phyloP scores from a whole-genome alignment of 2,888 invertebrate genomes.

The Beris morrisii region DNA sequence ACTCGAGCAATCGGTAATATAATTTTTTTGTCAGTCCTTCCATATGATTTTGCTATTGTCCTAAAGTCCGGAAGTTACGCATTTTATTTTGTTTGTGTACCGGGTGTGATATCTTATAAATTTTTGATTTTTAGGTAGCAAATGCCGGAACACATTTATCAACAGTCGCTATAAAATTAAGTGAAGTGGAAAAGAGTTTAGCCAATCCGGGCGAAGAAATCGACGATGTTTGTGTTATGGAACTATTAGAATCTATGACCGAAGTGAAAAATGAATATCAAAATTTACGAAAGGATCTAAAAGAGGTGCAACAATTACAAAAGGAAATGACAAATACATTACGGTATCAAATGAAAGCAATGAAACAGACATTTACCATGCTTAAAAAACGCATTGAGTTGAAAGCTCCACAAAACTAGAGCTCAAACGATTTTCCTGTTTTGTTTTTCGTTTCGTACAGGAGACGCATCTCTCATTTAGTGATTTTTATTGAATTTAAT shows the following conservation, averaged over 20 bases:
- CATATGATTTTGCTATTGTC: background rate
- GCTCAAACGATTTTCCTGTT: constrained; percentile 9
- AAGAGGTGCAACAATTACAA: constrained; percentile 78
- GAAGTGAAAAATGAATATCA: constrained; percentile 80
- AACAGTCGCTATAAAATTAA: constrained; percentile 73
- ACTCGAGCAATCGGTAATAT: constrained; percentile 31
- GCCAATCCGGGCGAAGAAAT: constrained; percentile 46
- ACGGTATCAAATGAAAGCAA: constrained; percentile 64
- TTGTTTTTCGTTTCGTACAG: background rate
- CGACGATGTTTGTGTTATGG: constrained; percentile 69
- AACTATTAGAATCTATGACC: constrained; percentile 74
- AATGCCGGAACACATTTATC: constrained; percentile 73
- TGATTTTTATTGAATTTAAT: no score
- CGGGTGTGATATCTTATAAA: constrained; percentile 16
- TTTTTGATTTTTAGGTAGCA: constrained; percentile 62
- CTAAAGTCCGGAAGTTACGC: background rate
- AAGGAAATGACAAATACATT: constrained; percentile 76
- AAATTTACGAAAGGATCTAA: constrained; percentile 74
- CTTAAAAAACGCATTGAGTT: constrained; percentile 69
- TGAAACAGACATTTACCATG: constrained; percentile 74
- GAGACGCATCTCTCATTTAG: no score
- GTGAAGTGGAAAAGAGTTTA: constrained; percentile 65
- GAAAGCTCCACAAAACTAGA: constrained; percentile 52
- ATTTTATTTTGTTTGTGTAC: background rate
- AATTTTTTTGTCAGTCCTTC: background rate